phyloP scores from a whole-genome alignment of 1,140 invertebrate genomes.

The Dysdera silvatica region DNA sequence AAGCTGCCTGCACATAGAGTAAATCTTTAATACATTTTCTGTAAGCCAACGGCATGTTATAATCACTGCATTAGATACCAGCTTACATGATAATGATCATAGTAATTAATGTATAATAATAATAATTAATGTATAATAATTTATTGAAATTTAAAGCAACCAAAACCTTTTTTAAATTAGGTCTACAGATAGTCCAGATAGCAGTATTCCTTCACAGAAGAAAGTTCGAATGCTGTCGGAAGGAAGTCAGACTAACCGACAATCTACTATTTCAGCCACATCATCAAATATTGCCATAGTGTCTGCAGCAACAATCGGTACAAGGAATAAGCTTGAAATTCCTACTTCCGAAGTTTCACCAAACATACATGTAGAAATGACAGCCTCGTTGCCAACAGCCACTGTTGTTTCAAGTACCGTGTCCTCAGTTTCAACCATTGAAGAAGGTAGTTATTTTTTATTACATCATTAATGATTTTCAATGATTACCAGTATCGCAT shows the following conservation, averaged over 20 bases:
- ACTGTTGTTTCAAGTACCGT: no score
- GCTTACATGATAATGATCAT: no score
- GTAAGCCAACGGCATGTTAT: not conserved
- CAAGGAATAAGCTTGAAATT: not conserved
- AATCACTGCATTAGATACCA: no score
- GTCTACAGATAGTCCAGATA: not conserved
- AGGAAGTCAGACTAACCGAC: slow-evolving; percentile 25
- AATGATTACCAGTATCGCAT: not conserved
- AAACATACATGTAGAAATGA: not conserved
- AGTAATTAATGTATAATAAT: no score
- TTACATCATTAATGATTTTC: no score
- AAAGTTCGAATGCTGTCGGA: slow-evolving; percentile 22
- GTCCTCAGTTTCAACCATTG: not conserved
- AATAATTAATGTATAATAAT: not conserved
- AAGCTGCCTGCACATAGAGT: no score
- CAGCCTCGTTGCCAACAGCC: no score
- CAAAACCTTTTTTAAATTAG: not conserved
- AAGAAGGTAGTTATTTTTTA: not conserved
- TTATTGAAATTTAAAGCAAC: not conserved
- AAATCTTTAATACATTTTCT: no score
- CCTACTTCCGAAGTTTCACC: not conserved
- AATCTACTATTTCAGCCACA: not conserved
- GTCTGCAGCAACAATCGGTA: not conserved
- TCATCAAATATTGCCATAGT: slow-evolving; percentile 17
- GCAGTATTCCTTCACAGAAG: not conserved